A percentile compares a stretch with the other conserved stretches of the same genome.
Evolutionary conservation across 2,113 vertebrate genomes (phyloP).

Genomic region (Gambusia holbrooki): DNA sequence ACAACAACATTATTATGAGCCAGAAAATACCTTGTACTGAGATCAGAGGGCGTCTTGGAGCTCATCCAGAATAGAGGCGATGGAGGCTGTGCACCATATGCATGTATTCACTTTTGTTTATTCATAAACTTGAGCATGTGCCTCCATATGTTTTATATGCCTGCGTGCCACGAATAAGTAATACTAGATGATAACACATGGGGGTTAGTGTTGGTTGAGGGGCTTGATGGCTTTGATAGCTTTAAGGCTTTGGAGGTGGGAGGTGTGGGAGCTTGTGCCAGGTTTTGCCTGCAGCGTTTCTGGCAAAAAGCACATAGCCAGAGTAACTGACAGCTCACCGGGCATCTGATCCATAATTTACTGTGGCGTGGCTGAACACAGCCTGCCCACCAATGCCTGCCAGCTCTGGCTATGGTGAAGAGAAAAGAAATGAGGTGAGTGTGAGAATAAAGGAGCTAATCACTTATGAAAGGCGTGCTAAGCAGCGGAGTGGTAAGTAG

Average conservation of each 20-base stretch:
- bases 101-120: conserved; percentile 49
- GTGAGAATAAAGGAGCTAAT: conserved; percentile 49
- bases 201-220: conserved; percentile 38
- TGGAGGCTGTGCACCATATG: conserved; percentile 53
- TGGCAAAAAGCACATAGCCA: conserved; percentile 61
- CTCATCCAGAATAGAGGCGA: conserved; percentile 38
- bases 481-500: conserved; percentile 17
- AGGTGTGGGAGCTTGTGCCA: conserved; percentile 46
- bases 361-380: conserved; percentile 68
- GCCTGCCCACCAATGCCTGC: conserved; percentile 53
- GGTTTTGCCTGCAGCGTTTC: conserved; percentile 62
- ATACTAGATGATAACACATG: conserved; percentile 51
- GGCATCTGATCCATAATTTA: conserved; percentile 78
- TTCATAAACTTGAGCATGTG: conserved; percentile 43
- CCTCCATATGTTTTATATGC: conserved; percentile 27
- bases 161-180: conserved; percentile 47
- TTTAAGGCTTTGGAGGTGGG: conserved; percentile 22
- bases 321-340: conserved; percentile 65
- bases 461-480: conserved; percentile 49
- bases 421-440: conserved; percentile 42
- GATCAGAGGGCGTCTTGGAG: conserved; percentile 48
- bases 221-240: conserved; percentile 40
- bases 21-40: conserved; percentile 49
- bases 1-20: conserved; percentile 36
- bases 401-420: conserved; percentile 41